These are phyloP conservation scores for Athripsodes cinereus DNA, from an alignment of 2,888 invertebrate genomes.

Conservation along the genomic window DNA sequence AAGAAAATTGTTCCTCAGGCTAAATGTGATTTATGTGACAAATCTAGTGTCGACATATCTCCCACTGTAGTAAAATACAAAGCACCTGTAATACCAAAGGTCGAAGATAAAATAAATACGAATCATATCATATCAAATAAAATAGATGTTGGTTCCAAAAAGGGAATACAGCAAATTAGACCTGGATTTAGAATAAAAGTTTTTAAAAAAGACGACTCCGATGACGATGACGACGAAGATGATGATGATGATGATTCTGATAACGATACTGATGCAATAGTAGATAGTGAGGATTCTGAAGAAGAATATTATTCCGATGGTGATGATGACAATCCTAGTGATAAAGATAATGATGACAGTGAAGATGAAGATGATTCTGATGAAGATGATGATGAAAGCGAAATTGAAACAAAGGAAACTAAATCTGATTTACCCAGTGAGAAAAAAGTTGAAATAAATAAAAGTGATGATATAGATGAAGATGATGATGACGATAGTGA, in stretches of 20 bases:
- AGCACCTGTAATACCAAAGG: not conserved
- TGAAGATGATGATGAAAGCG: conserved; percentile 29
- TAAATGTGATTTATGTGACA: conserved; percentile 22
- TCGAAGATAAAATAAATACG: conserved; percentile 5
- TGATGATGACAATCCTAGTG: conserved; percentile 30
- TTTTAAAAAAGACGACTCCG: conserved; percentile 10
- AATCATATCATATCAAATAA: conserved; percentile 9
- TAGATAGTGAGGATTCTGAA: conserved; percentile 25
- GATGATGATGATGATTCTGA: conserved; percentile 23
- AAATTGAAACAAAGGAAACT: conserved; percentile 26
- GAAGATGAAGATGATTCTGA: conserved; percentile 24
- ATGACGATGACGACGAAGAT: conserved; percentile 25
- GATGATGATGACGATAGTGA: conserved; percentile 16
- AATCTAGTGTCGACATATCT: conserved; percentile 5
- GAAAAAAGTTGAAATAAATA: conserved; percentile 18
- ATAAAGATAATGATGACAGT: conserved; percentile 20
- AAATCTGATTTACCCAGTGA: conserved; percentile 4
- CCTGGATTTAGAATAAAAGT: conserved; percentile 13
- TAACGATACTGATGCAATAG: conserved; percentile 11
- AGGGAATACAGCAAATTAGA: conserved; percentile 12
- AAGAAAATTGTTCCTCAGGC: conserved; percentile 6
- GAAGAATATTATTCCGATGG: too few species aligned
- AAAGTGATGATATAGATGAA: conserved; percentile 16
- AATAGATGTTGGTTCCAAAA: conserved; percentile 10
- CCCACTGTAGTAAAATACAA: not conserved